Evolutionary conservation across 2,888 invertebrate genomes (phyloP).

Genomic region (Alentia gelatinosa): DNA sequence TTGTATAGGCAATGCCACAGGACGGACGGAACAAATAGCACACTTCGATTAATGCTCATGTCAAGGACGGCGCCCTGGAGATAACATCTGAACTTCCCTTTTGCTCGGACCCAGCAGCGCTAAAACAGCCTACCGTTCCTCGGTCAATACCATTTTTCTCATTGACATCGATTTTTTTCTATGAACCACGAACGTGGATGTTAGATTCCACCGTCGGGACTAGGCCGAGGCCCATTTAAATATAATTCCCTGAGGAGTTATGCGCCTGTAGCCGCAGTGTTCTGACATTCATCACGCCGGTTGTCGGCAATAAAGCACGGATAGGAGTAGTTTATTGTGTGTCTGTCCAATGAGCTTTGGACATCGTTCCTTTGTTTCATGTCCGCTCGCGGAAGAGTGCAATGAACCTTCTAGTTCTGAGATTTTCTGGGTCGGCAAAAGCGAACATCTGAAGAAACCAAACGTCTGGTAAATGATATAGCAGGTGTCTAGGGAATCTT

Average conservation of each 20-base stretch:
- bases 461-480: not conserved
- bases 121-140: not conserved
- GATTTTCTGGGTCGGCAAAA: not conserved
- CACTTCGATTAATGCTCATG: slow-evolving; percentile 44
- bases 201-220: not conserved
- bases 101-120: not conserved
- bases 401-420: not conserved
- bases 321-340: not conserved
- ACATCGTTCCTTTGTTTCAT: too few relatives aligned
- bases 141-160: slow-evolving; percentile 21
- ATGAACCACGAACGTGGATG: not conserved
- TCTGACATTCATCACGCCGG: not conserved
- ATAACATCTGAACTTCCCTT: slow-evolving; percentile 19
- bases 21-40: slow-evolving; percentile 17
- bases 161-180: not conserved
- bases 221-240: not conserved
- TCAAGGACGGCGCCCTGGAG: slow-evolving; percentile 11
- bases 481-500: not conserved
- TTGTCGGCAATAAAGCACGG: not conserved
- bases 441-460: not conserved
- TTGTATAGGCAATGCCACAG: slow-evolving; percentile 22
- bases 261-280: too few relatives aligned
- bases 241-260: not conserved
- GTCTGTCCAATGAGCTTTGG: not conserved
- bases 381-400: too few relatives aligned